These are phyloP conservation scores for Calyptommatus sinebrachiatus DNA, from an alignment of 2,113 vertebrate species.

Conservation along the genomic window DNA sequence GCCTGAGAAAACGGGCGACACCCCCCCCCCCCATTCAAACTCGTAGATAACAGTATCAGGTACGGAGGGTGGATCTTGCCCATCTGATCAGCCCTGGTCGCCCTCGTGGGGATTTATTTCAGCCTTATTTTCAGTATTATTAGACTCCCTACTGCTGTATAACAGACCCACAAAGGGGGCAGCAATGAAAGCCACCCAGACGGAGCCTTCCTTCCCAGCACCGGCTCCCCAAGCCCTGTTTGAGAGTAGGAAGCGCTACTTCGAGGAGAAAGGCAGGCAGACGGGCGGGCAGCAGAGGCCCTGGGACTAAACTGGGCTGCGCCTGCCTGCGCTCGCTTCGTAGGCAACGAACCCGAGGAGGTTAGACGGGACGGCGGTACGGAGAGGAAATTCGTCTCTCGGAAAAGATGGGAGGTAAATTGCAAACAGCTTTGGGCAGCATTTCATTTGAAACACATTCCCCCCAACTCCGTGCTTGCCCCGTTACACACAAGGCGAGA, in stretches of 20 bases:
- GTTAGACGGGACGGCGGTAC: too few species aligned
- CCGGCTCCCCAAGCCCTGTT: not conserved
- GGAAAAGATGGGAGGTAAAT: not conserved
- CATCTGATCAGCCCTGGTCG: not conserved
- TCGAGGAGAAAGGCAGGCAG: not conserved
- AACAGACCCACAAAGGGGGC: not conserved
- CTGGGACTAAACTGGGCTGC: not conserved
- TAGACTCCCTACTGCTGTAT: not conserved
- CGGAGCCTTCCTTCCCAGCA: not conserved
- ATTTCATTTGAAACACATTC: not conserved
- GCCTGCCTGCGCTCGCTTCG: too few species aligned
- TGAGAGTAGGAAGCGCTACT: not conserved
- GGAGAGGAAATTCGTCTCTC: not conserved
- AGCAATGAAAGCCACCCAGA: not conserved
- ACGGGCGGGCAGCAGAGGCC: not conserved
- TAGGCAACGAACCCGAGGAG: not conserved
- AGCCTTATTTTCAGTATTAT: not conserved
- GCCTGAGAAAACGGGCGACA: too few species aligned
- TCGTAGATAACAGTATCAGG: not conserved
- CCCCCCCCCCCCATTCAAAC: too few species aligned
- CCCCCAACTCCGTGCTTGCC: not conserved
- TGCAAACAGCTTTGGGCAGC: not conserved
- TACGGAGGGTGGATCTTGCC: too few species aligned
- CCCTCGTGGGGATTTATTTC: not conserved
- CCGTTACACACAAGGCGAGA: rapidly evolving